Evolutionary conservation across 2,797 vertebrate genomes (phyloP).

Genomic region (Dromococcyx pavoninus): DNA sequence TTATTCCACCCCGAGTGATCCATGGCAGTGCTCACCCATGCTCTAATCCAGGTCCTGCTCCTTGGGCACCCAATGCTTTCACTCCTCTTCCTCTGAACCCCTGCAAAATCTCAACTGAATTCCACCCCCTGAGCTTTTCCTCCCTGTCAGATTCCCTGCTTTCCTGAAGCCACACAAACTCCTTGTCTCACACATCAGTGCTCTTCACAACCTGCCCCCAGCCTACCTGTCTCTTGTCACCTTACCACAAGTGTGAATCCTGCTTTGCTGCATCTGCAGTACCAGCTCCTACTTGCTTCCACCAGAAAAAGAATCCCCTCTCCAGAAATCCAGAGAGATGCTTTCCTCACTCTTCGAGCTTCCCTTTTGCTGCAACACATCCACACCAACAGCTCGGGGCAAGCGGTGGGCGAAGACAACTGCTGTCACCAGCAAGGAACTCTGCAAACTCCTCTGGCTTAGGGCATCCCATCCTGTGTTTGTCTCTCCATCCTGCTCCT

Average conservation of each 20-base stretch:
- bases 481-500: background rate
- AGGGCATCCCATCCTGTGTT: background rate
- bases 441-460: too few species aligned
- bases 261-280: background rate
- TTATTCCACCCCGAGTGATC: fast-evolving
- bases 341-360: background rate
- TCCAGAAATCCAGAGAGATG: background rate
- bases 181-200: background rate
- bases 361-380: background rate
- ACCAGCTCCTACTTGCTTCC: background rate
- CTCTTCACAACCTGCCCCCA: background rate
- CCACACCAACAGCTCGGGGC: background rate
- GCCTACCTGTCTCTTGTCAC: background rate
- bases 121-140: fast-evolving
- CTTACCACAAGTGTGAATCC: background rate
- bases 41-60: background rate
- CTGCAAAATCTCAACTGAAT: background rate
- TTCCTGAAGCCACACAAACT: fast-evolving
- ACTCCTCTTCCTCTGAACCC: background rate
- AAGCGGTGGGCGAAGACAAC: background rate
- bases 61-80: background rate
- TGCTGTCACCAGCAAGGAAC: background rate
- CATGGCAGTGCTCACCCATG: background rate
- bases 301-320: background rate
- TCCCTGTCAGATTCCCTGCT: background rate